Conservation (phyloP, 2,113 vertebrate genomes). For the Hippocampus guttulatus region DNA sequence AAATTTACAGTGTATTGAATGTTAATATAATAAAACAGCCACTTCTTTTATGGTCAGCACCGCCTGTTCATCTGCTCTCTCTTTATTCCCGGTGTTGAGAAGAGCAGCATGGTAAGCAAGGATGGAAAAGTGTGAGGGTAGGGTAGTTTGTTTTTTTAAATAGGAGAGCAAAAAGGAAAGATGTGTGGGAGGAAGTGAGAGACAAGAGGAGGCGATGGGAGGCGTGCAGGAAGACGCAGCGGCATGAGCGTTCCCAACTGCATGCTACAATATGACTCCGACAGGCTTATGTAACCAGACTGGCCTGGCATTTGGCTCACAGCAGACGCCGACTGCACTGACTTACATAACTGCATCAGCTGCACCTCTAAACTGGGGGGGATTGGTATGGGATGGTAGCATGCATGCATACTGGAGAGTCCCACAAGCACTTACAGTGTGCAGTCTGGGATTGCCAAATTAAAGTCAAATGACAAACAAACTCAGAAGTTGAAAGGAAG, state of each 20-base stretch:
- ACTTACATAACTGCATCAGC: conserved; percentile 78
- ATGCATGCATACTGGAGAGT: conserved; percentile 47
- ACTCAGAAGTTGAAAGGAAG: conserved; percentile 3
- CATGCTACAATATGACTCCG: conserved; percentile 67
- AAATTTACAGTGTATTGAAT: neutral
- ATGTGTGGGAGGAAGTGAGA: conserved; percentile 49
- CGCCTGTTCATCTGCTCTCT: conserved; percentile 30
- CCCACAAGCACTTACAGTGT: conserved; percentile 15
- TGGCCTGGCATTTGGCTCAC: conserved; percentile 69
- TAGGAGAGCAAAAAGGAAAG: conserved; percentile 11
- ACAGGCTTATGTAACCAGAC: conserved; percentile 74
- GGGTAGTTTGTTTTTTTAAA: conserved; percentile 6
- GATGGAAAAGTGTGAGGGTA: conserved; percentile 13
- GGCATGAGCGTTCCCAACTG: conserved; percentile 58
- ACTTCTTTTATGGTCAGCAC: conserved; percentile 26
- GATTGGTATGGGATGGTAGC: conserved; percentile 14
- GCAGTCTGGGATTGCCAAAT: conserved; percentile 10
- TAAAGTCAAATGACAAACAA: neutral
- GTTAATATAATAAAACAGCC: neutral
- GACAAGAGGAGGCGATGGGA: conserved; percentile 49
- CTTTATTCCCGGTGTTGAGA: conserved; percentile 43
- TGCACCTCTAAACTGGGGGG: conserved; percentile 57
- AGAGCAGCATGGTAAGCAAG: conserved; percentile 24
- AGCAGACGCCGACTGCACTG: conserved; percentile 69
- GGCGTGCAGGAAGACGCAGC: conserved; percentile 56